Base-by-base conservation (phyloP, 2,113 vertebrate genomes). In the Aramus guarauna region DNA sequence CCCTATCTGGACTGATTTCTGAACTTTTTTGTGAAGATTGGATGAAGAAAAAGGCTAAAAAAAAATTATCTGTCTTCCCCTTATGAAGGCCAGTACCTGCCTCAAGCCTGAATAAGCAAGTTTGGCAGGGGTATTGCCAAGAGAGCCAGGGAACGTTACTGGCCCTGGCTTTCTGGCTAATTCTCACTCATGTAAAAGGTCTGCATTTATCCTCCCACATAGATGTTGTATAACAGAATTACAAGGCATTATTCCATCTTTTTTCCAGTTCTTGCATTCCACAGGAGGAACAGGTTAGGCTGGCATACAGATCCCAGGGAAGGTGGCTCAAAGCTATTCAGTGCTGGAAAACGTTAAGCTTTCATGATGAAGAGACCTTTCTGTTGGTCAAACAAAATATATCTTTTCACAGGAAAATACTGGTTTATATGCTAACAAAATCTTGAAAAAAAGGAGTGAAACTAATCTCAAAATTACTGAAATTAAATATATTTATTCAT, bases 121-220 rank as follows among this genome's bases (percentile, higher is more conserved):
- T 75, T 36, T 59, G 17, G 14, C 37, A 41, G 0, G 9, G 14
- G 4, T 36, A 11, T 7, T 62, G n/a, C 41, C 32, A 53, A 26
- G 30, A 88, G 7, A 77, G 8, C 11, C 32, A 85, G 36, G 26
- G 45, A 85, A 45, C 30, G 47, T 11, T 48, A 13, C 53, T 37
- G 30, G 50, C 45, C 48, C 7, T 20, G 59, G 22, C 21, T 67
- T 83, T n/a, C 18, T 48, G 22, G 5, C 26, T 45, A 2, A 21
- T 45, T 72, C 6, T n/a, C 0, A 0, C 10, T 64, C 15, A 21
- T 15, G 7, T 26, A 14, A 32, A 30, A 82, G 4, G 4, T 55
- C 56, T 50, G 30, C 14, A 22, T 58, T 85, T 88, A 13, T 53
- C 6, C 30, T 74, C 14, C 24, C 29, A 11, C n/a, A 27, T 2